These are phyloP conservation scores for Caenorhabditis panamensis DNA, from an alignment of 2,888 invertebrate genomes.

Conservation along the genomic window DNA sequence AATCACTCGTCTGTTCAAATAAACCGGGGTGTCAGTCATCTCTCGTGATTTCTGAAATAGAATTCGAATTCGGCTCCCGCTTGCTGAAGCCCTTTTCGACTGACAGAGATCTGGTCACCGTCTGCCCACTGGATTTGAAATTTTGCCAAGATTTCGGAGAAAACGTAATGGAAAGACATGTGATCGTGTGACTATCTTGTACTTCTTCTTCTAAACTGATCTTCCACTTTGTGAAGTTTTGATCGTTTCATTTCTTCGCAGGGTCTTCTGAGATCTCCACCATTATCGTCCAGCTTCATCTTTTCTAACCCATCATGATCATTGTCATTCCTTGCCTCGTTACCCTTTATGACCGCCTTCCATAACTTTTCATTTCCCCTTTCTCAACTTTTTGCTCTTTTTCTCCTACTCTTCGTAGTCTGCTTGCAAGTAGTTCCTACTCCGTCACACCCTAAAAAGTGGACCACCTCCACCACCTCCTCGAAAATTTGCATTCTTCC, in stretches of 20 bases:
- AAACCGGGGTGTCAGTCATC: constrained; percentile 19
- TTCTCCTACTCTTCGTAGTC: background rate
- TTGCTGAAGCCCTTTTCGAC: constrained; percentile 17
- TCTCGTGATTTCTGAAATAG: constrained; percentile 40
- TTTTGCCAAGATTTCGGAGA: background rate
- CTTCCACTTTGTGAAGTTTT: background rate
- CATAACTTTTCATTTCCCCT: constrained; percentile 30
- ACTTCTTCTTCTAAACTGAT: background rate
- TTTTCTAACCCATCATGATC: too few species aligned
- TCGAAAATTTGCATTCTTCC: constrained; percentile 53
- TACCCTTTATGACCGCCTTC: constrained; percentile 45
- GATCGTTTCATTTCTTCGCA: too few species aligned
- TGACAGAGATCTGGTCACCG: background rate
- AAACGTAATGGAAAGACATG: background rate
- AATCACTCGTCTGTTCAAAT: constrained; percentile 44
- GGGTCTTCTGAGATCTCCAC: background rate
- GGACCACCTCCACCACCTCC: constrained; percentile 14
- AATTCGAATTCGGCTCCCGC: background rate
- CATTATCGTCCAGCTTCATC: background rate
- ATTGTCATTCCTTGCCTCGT: constrained; percentile 30
- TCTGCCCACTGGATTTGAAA: background rate
- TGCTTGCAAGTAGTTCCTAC: background rate
- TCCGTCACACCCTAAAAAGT: background rate
- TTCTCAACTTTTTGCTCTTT: constrained; percentile 16
- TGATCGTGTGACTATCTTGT: background rate